These are phyloP conservation scores for Stenurella melanura DNA, from an alignment of 2,888 invertebrate species.

Conservation along the genomic window DNA sequence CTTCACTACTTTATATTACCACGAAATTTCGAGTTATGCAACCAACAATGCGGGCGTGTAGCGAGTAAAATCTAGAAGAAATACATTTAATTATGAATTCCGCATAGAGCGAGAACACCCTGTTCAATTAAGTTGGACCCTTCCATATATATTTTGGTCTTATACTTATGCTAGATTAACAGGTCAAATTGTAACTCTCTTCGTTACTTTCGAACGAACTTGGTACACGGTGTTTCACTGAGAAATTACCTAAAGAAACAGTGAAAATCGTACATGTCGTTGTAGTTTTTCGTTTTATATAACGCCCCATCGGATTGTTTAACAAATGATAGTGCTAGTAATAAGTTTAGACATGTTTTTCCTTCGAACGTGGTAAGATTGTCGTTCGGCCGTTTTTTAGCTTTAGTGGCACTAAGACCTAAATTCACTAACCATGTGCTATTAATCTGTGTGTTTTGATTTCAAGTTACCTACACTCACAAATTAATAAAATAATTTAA, in stretches of 20 bases:
- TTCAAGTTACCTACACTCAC: not conserved
- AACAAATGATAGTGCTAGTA: constrained; percentile 18
- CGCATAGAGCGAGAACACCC: constrained; percentile 49
- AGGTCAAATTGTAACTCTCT: constrained; percentile 55
- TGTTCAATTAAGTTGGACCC: constrained; percentile 63
- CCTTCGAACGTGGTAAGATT: constrained; percentile 38
- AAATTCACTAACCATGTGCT: constrained; percentile 37
- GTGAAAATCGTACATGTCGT: constrained; percentile 31
- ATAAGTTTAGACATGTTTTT: constrained; percentile 27
- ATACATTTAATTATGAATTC: constrained; percentile 10
- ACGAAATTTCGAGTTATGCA: constrained; percentile 13
- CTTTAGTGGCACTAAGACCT: constrained; percentile 14
- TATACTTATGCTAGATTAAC: constrained; percentile 57
- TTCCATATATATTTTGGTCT: constrained; percentile 68
- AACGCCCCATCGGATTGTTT: constrained; percentile 19
- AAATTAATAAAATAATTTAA: constrained; percentile 14
- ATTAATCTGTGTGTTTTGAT: constrained; percentile 28
- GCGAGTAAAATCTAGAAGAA: not conserved
- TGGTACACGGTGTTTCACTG: constrained; percentile 22
- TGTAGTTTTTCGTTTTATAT: constrained; percentile 13
- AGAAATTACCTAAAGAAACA: constrained; percentile 17
- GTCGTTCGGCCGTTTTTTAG: constrained; percentile 11
- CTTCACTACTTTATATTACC: too few relatives aligned
- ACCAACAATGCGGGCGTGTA: constrained; percentile 3
- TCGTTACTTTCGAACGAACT: constrained; percentile 32